Conservation (phyloP, 2,888 invertebrate genomes). For the Agrotis puta region DNA sequence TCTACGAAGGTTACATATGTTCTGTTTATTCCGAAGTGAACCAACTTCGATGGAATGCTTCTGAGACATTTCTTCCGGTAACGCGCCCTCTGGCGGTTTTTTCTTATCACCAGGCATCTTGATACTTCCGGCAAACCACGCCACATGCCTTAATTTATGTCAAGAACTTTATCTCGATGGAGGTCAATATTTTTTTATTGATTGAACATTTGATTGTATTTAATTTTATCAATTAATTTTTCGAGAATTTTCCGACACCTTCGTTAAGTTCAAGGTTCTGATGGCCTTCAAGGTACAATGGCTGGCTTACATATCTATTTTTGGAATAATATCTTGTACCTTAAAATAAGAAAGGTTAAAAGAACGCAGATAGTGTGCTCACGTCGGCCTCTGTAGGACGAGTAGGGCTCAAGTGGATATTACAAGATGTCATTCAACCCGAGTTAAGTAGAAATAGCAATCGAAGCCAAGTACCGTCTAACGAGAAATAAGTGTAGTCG, state of each 20-base stretch:
- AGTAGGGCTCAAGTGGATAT: constrained; percentile 2
- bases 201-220: constrained; percentile 37
- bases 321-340: not conserved
- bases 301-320: constrained; percentile 19
- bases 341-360: constrained; percentile 10
- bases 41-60: constrained; percentile 72
- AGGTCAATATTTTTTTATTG: constrained; percentile 56
- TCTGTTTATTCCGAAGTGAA: constrained; percentile 58
- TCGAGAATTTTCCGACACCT: constrained; percentile 29
- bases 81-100: constrained; percentile 57
- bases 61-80: constrained; percentile 76
- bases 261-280: constrained; percentile 35
- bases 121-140: constrained; percentile 75
- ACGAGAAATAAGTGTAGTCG: not conserved
- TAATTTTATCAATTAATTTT: constrained; percentile 37
- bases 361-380: constrained; percentile 9
- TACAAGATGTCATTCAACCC: constrained; percentile 47
- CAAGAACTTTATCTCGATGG: constrained; percentile 74
- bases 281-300: constrained; percentile 19
- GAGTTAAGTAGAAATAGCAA: constrained; percentile 10
- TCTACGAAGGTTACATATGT: constrained; percentile 72
- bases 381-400: not conserved
- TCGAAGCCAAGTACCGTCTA: constrained; percentile 8
- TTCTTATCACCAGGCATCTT: constrained; percentile 48
- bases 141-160: constrained; percentile 71